phyloP scores from a whole-genome alignment of 2,797 vertebrate species.

The Lepilemur ruficaudatus region DNA sequence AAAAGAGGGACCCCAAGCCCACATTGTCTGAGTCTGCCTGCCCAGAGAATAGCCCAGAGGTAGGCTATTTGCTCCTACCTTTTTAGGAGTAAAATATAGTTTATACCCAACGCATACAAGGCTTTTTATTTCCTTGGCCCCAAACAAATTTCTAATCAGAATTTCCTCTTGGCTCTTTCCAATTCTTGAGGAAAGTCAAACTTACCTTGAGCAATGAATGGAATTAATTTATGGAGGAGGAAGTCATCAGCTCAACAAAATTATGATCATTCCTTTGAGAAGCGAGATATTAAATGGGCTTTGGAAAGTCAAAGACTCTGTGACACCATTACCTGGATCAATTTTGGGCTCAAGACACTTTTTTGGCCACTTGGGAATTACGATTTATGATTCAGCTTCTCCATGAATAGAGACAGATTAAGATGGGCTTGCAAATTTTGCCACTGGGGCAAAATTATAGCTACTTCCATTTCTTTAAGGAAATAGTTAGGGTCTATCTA shows the following conservation, averaged over 20 bases:
- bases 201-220: background rate
- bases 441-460: background rate
- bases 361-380: background rate
- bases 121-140: background rate
- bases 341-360: background rate
- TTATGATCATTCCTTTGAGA: background rate
- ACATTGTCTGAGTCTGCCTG: background rate
- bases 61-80: background rate
- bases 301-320: background rate
- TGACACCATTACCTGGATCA: background rate
- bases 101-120: background rate
- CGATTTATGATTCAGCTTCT: background rate
- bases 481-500: background rate
- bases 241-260: background rate
- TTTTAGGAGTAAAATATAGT: background rate
- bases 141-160: background rate
- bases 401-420: background rate
- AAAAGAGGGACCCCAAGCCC: background rate
- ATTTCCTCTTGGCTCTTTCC: background rate
- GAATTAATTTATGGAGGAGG: background rate
- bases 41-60: background rate
- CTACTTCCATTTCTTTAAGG: background rate
- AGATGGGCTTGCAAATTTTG: background rate
- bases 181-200: background rate
- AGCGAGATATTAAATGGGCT: background rate